Percentiles rank a stretch among this genome's conserved stretches.
Evolutionary conservation across 2,888 invertebrate genomes (phyloP).

Genomic region (Coenonympha arcania): DNA sequence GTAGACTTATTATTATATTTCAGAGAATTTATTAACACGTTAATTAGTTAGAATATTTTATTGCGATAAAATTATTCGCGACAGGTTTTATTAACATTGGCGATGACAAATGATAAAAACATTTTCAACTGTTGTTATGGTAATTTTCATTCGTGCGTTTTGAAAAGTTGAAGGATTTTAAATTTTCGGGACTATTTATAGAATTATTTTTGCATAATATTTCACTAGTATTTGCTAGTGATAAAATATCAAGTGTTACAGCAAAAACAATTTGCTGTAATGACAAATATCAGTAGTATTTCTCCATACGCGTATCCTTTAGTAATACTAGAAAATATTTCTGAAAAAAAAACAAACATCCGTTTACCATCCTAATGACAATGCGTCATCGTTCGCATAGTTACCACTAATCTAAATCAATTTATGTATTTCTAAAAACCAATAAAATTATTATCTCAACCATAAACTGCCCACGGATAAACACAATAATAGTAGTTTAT

Average conservation of each 20-base stretch:
- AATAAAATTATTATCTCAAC: background rate
- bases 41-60: background rate
- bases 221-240: too few relatives aligned
- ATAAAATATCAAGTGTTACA: too few relatives aligned
- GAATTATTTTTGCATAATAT: too few relatives aligned
- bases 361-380: too few relatives aligned
- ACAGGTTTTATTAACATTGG: slow-evolving; percentile 1
- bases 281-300: too few relatives aligned
- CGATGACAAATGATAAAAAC: background rate
- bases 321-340: too few relatives aligned
- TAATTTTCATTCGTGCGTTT: background rate
- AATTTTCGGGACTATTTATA: too few relatives aligned
- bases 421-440: background rate
- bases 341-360: too few relatives aligned
- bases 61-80: background rate
- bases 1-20: background rate
- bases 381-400: too few relatives aligned
- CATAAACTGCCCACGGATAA: slow-evolving; percentile 3
- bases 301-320: too few relatives aligned
- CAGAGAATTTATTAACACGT: background rate
- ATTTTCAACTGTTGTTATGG: background rate
- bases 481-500: too few relatives aligned
- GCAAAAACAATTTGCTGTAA: too few relatives aligned
- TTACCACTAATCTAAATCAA: background rate
- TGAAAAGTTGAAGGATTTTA: slow-evolving; percentile 1